Percentiles rank a stretch among this genome's conserved stretches.
Conservation (phyloP, 2,797 vertebrate species). For the Lateolabrax maculatus region DNA sequence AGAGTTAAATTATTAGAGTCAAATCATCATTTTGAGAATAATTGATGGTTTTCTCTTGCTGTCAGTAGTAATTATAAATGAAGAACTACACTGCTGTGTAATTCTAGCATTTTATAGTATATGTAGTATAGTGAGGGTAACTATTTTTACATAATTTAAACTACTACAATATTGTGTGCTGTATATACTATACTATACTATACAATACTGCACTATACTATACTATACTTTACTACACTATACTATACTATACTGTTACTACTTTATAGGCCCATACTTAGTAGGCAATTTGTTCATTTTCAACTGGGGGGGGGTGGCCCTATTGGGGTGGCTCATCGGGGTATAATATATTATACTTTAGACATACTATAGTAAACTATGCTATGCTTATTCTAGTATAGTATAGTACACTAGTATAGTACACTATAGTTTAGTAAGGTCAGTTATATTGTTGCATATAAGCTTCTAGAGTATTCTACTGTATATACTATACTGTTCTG, state of each 20-base stretch:
- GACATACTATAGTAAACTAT: too few relatives aligned
- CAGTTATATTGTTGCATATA: neutral
- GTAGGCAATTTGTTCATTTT: too few relatives aligned
- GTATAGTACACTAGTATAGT: neutral
- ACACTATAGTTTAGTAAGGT: neutral
- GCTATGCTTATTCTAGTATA: neutral
- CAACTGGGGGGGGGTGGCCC: too few relatives aligned
- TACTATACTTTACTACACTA: too few relatives aligned
- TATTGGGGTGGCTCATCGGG: too few relatives aligned
- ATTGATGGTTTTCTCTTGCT: conserved; percentile 1
- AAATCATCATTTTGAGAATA: conserved; percentile 5
- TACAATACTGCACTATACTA: neutral
- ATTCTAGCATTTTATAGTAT: neutral
- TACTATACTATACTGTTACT: too few relatives aligned
- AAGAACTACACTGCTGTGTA: neutral
- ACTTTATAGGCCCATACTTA: too few relatives aligned
- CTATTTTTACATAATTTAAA: neutral
- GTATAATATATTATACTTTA: neutral
- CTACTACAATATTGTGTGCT: neutral
- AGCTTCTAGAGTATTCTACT: neutral
- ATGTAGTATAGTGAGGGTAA: neutral
- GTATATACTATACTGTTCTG: neutral
- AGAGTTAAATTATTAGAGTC: neutral
- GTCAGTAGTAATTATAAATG: neutral
- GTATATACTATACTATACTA: neutral